Conservation (phyloP, 2,888 invertebrate species). For the Drosophila melanocephala region DNA sequence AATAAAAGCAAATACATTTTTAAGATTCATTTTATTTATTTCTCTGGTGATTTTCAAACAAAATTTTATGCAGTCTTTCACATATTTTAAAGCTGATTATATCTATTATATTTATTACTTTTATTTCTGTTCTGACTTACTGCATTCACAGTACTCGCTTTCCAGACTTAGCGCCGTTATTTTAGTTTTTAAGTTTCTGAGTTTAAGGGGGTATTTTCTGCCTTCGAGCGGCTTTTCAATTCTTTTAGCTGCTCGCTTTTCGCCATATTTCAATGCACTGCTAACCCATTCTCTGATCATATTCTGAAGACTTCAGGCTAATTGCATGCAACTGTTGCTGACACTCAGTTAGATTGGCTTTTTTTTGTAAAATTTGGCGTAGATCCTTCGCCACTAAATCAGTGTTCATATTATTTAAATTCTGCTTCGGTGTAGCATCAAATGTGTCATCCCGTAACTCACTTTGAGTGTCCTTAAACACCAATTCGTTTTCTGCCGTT, state of each 20-base stretch:
- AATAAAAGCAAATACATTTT: neutral
- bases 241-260: neutral
- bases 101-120: no score
- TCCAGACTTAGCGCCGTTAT: neutral
- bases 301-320: neutral
- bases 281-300: conserved; percentile 3
- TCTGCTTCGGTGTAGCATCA: neutral
- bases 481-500: neutral
- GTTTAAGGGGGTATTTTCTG: neutral
- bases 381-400: neutral
- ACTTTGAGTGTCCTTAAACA: neutral
- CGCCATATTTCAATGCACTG: conserved; percentile 17
- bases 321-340: neutral
- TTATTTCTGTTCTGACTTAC: no score
- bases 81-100: no score
- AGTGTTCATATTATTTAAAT: neutral
- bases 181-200: neutral
- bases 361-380: neutral
- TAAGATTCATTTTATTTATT: neutral
- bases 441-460: neutral
- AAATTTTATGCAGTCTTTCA: no score
- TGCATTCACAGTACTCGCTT: neutral
- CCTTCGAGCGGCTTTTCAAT: neutral
- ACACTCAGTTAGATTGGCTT: conserved; percentile 1
- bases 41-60: neutral